Evolutionary conservation across 2,797 vertebrate species (phyloP), one percentile per base, ranked within the genome.

Genomic region (Neosilurus hyrtlii): DNA sequence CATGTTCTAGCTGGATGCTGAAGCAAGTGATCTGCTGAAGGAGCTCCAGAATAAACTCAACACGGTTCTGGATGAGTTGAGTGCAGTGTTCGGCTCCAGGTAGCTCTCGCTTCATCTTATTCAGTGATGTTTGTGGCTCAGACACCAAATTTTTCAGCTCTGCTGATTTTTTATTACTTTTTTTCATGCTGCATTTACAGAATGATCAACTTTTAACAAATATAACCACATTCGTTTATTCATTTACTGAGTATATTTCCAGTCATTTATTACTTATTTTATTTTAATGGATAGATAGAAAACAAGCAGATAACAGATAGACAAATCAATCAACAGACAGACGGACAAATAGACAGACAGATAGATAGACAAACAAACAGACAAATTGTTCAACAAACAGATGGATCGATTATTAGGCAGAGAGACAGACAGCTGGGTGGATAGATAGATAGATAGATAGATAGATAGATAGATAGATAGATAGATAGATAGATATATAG

Each of bases 1-100:
- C 84, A 90, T 88, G 90, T 90, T 93, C 79, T 94, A 99, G 98
- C 89, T 99, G 94, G 97, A 99, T 90, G 92, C 96, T 15, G 97
- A 99, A 91, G 97, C 98, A 78, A 97, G 97, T 81, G 88, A 91
- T 83, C 90, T 95, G 88, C 95, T 99, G 15, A 99, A 98, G 90
- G 98, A 97, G 91, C 95, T 99, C 85, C 98, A 99, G 90, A 94
- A 96, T 87, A 97, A 96, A 91, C 97, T 99, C 86, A 97, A 93
- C 86, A 93, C 89, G 0, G 97, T 97, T 10, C 90, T 99, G 90
- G 98, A 99, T 91, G 96, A 97, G 82, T 96, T 99, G 88, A 97
- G 98, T 0, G 83, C 93, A 68, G 95, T 93, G 0, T 98, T 98
- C 0, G 96, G 95, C 71, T 93, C 95, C 90, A 99, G 98, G 98